Conservation (phyloP, 2,113 vertebrate species). For the Agapornis roseicollis region DNA sequence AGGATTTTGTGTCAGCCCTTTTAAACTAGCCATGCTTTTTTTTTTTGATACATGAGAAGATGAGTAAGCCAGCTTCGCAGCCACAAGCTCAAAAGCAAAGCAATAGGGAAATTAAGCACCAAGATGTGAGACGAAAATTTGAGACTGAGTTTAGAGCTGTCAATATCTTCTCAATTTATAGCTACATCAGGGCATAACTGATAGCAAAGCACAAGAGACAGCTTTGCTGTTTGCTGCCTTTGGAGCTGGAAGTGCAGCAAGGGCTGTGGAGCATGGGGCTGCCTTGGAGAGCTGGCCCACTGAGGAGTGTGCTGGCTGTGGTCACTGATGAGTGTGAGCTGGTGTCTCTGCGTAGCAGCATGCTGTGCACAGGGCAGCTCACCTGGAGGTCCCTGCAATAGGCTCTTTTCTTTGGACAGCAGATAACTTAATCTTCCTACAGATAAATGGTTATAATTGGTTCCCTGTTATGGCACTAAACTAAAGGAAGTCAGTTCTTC, state of each 20-base stretch:
- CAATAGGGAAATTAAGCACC: fast-evolving
- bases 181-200: background rate
- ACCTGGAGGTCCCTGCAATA: background rate
- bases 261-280: fast-evolving
- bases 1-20: background rate
- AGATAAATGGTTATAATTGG: background rate
- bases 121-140: background rate
- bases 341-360: background rate
- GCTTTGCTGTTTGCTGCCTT: background rate
- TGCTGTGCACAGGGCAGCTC: fast-evolving
- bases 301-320: background rate
- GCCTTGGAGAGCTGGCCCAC: fast-evolving
- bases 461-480: background rate
- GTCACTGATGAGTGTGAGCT: background rate
- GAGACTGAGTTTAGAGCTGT: background rate
- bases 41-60: background rate
- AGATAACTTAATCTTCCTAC: background rate
- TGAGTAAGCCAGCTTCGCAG: background rate
- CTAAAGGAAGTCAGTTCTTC: background rate
- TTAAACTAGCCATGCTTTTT: background rate
- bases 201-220: background rate
- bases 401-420: background rate
- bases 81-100: background rate
- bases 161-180: background rate
- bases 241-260: background rate